Base-by-base conservation (phyloP, 2,113 vertebrate genomes). In the Datnioides undecimradiatus region DNA sequence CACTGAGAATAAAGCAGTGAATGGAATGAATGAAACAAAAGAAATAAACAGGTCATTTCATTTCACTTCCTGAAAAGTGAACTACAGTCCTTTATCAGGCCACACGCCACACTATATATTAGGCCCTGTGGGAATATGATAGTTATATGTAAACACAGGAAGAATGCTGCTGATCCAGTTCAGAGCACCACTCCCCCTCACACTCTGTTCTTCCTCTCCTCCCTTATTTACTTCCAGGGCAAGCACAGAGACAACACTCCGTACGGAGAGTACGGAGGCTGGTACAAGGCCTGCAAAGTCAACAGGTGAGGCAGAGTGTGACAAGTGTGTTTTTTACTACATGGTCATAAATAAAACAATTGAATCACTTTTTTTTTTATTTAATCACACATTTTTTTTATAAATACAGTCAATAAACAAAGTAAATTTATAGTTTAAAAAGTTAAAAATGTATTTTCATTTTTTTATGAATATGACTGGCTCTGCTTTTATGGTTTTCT, bases 231-330 rank as follows among this genome's bases (percentile, higher is more conserved):
- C 83, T 89, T 93, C 59, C 85, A 99, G 98, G 95, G 95, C 88
- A 96, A 94, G 75, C 96, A 97, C 87, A 95, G 94, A 92, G 97
- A 99, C 49, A 93, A 95, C 14, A 93, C 95, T 33, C 97, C 97
- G 0, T 99, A 99, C 0, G 95, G 96, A 0, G 98, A 99, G 87
- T 99, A 99, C 0, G 98, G 98, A 0, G 98, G 98, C 88, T 99
- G 98, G 98, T 99, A 99, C 95, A 99, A 99, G 87, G 97, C 98
- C 84, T 99, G 98, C 92, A 98, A 98, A 93, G 98, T 99, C 77
- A 99, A 96, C 95, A 99, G 98, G 98, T 99, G 89, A 95, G 95
- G 14, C 71, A 0, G 10, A 62, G 1, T 25, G 19, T 14, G 38
- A 72, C 51, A 36, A 67, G 58, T 3, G 0, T 68, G 34, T 21